phyloP scores from a whole-genome alignment of 35 echinoderm and acorn worm species.

The Ptychodera flava region DNA sequence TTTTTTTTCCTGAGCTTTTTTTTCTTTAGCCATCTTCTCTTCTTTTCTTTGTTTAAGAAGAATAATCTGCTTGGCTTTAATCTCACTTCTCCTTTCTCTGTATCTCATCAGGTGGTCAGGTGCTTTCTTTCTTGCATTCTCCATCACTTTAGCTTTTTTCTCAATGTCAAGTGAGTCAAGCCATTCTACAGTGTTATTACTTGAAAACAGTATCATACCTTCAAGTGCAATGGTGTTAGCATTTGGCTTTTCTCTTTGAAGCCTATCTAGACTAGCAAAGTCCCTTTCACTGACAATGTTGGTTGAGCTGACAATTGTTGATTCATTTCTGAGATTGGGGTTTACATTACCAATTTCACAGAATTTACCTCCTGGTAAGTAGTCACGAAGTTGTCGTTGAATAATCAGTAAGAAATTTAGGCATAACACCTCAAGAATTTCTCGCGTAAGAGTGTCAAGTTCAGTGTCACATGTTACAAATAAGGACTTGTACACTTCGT shows the following conservation, averaged over 20 bases:
- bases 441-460: slow-evolving; percentile 9
- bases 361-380: slow-evolving; percentile 47
- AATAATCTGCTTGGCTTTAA: slow-evolving; percentile 1
- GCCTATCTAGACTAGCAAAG: slow-evolving; percentile 33
- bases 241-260: slow-evolving; percentile 43
- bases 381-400: slow-evolving; percentile 37
- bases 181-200: slow-evolving; percentile 24
- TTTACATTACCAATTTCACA: slow-evolving; percentile 15
- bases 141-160: background rate
- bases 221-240: slow-evolving; percentile 60
- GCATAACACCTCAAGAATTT: slow-evolving; percentile 39
- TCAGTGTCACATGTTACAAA: slow-evolving; percentile 1
- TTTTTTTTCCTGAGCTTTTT: background rate
- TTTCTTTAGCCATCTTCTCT: slow-evolving; percentile 1
- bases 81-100: background rate
- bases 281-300: slow-evolving; percentile 29
- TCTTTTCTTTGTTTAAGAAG: slow-evolving; percentile 2
- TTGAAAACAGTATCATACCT: slow-evolving; percentile 34
- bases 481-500: background rate
- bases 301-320: slow-evolving; percentile 27
- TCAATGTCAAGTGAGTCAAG: slow-evolving; percentile 21
- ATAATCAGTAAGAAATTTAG: slow-evolving; percentile 48
- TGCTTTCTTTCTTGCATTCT: slow-evolving; percentile 20
- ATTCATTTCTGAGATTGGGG: background rate
- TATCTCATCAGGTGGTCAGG: slow-evolving; percentile 12